Percentiles rank a stretch among this genome's conserved stretches.
These are phyloP conservation scores for Bungarus multicinctus DNA, from an alignment of 2,113 vertebrate genomes.

Conservation along the genomic window DNA sequence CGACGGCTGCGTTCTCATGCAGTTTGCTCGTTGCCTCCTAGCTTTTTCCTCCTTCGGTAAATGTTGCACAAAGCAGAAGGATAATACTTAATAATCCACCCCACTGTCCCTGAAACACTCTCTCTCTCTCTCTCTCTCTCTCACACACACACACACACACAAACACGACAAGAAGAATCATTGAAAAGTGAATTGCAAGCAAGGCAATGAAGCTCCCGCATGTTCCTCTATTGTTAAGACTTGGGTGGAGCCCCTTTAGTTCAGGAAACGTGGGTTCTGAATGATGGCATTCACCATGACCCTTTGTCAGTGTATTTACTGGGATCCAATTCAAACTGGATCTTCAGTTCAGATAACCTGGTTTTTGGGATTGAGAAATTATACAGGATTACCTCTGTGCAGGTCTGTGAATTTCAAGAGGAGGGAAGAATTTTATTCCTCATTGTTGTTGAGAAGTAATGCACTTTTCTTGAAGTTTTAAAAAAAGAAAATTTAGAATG, in stretches of 20 bases:
- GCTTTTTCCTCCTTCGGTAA: conserved; percentile 40
- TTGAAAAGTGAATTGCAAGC: not conserved
- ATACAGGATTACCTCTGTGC: not conserved
- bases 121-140: not conserved
- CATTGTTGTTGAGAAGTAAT: not conserved
- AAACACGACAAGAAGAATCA: not conserved
- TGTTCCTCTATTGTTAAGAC: not conserved
- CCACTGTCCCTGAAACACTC: not conserved
- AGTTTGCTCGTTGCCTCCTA: conserved; percentile 51
- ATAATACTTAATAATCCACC: conserved; percentile 12
- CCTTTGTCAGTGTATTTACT: not conserved
- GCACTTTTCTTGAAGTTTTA: not conserved
- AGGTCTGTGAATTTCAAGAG: not conserved
- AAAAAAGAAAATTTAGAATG: not conserved
- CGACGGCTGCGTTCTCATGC: conserved; percentile 72
- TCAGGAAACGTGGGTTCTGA: not conserved
- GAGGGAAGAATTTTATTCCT: not conserved
- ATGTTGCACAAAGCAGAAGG: not conserved
- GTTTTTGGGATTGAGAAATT: not conserved
- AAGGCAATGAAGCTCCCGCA: not conserved
- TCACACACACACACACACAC: not conserved
- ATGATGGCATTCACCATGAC: not conserved
- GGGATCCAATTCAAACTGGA: not conserved
- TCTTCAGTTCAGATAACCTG: not conserved
- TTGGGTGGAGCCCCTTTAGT: not conserved